These are phyloP conservation scores for Zenarchopterus dispar DNA, from an alignment of 2,797 vertebrate species.

Conservation along the genomic window DNA sequence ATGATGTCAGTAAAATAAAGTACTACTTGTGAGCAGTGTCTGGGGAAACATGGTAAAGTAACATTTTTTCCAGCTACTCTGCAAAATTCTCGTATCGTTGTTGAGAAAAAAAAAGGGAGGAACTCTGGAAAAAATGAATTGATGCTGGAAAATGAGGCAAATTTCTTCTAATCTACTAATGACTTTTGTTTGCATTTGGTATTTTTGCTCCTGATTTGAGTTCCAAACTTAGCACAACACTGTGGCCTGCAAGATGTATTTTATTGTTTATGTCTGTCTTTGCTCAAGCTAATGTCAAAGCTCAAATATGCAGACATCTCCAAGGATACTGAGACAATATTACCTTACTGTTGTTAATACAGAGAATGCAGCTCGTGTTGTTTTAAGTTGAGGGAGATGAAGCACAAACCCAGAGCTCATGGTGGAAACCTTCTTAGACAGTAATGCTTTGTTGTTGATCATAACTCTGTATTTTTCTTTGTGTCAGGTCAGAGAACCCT, in stretches of 20 bases:
- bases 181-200: neutral
- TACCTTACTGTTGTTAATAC: no score
- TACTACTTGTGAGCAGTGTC: no score
- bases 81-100: no score
- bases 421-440: neutral
- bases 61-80: no score
- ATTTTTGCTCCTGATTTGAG: neutral
- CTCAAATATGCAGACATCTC: no score
- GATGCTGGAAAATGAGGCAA: neutral
- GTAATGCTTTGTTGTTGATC: neutral
- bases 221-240: neutral
- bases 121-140: no score
- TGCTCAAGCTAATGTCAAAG: neutral
- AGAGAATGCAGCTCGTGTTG: no score
- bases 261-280: neutral
- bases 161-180: neutral
- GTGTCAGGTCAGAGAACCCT: slow-evolving; percentile 66
- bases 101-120: no score
- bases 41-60: no score
- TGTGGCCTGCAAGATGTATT: neutral
- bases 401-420: neutral
- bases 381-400: no score
- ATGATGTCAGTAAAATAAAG: no score
- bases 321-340: no score
- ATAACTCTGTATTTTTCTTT: neutral